A percentile compares a stretch with the other conserved stretches of the same genome.
phyloP scores from a whole-genome alignment of 2,113 vertebrate species.

The Myotis davidii region DNA sequence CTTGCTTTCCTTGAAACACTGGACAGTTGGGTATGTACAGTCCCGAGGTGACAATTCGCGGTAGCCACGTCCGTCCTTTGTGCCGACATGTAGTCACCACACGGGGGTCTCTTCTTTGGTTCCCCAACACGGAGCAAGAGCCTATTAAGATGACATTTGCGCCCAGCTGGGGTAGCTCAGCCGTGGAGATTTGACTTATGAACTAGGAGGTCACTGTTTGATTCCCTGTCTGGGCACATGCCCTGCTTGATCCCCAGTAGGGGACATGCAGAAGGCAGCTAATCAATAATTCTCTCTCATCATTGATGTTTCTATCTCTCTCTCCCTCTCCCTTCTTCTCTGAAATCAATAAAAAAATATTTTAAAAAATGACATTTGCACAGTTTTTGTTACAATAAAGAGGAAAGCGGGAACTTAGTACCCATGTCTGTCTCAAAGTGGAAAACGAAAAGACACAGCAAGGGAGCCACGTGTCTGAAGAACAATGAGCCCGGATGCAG shows the following conservation, averaged over 20 bases:
- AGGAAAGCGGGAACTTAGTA: slow-evolving; percentile 40
- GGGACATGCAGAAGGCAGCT: too few relatives aligned
- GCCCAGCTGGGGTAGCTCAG: too few relatives aligned
- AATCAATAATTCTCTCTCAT: too few relatives aligned
- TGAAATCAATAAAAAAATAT: too few relatives aligned
- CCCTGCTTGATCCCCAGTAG: too few relatives aligned
- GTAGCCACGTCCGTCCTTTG: background rate
- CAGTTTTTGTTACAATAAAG: slow-evolving; percentile 32
- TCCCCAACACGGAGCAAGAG: background rate
- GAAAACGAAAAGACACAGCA: background rate
- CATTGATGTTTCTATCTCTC: too few relatives aligned
- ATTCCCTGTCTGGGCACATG: too few relatives aligned
- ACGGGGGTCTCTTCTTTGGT: background rate
- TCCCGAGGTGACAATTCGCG: background rate
- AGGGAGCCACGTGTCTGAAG: background rate
- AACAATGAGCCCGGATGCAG: background rate
- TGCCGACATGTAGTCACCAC: background rate
- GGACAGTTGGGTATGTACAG: background rate
- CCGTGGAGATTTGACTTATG: too few relatives aligned
- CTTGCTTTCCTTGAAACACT: background rate
- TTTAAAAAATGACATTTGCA: background rate
- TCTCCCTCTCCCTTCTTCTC: too few relatives aligned
- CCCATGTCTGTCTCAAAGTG: background rate
- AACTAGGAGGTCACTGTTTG: too few relatives aligned
- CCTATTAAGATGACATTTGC: too few relatives aligned